Conservation (phyloP, 2,888 invertebrate genomes). For the Frankliniella intonsa region DNA sequence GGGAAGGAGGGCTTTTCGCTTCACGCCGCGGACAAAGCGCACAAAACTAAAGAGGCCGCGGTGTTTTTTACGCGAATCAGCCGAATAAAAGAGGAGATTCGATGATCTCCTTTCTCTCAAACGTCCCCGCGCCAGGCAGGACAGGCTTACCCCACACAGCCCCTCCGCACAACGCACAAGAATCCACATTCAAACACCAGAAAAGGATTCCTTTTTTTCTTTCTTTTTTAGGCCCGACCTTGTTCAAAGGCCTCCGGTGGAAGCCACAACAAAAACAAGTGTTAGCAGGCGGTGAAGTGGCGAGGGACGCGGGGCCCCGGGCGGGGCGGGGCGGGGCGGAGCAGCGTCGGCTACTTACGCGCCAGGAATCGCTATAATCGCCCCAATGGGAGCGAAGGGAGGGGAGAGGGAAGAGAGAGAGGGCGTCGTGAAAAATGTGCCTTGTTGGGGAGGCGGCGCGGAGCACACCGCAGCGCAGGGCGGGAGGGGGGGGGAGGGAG, state of each 20-base stretch:
- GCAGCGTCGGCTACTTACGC: conserved; percentile 7
- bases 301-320: too few relatives aligned
- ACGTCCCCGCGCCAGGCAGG: too few relatives aligned
- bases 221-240: background rate
- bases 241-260: too few relatives aligned
- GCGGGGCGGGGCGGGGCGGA: background rate
- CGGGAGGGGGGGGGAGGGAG: background rate
- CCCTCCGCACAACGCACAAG: too few relatives aligned
- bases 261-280: background rate
- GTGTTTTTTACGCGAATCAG: too few relatives aligned
- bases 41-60: too few relatives aligned
- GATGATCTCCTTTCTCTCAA: too few relatives aligned
- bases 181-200: background rate
- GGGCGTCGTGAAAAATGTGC: background rate
- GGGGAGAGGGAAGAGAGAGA: background rate
- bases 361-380: conserved; percentile 16
- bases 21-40: too few relatives aligned
- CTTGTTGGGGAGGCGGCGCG: background rate
- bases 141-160: too few relatives aligned
- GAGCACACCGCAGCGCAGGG: background rate
- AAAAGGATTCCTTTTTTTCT: background rate
- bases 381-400: background rate
- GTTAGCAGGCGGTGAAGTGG: too few relatives aligned
- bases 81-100: too few relatives aligned
- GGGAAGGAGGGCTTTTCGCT: too few relatives aligned